These are phyloP conservation scores for Octodonta nipae DNA, from an alignment of 2,888 invertebrate genomes.

Conservation along the genomic window DNA sequence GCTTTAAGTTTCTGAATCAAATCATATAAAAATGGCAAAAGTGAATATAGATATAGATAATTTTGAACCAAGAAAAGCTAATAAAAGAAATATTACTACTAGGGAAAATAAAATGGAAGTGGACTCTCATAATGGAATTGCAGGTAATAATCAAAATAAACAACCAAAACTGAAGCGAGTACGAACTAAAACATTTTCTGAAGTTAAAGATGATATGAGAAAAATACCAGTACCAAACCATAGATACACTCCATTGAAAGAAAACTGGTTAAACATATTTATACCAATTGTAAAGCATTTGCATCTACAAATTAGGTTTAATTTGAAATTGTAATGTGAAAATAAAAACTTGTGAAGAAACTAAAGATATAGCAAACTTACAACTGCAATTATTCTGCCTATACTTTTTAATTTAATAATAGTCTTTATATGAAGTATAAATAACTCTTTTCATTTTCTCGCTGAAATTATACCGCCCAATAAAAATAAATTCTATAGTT, in stretches of 20 bases:
- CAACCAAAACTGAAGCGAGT: constrained; percentile 20
- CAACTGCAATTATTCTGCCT: too few relatives aligned
- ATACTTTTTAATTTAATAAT: too few relatives aligned
- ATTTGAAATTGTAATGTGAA: constrained; percentile 87
- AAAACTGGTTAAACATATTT: constrained; percentile 94
- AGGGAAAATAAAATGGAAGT: constrained; percentile 51
- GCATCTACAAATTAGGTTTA: constrained; percentile 85
- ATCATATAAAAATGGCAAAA: constrained; percentile 27
- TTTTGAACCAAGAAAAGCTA: constrained; percentile 41
- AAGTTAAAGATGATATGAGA: constrained; percentile 47
- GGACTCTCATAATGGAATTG: constrained; percentile 51
- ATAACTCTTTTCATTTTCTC: too few relatives aligned
- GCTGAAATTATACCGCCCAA: too few relatives aligned
- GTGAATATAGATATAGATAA: constrained; percentile 41
- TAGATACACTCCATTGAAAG: constrained; percentile 85
- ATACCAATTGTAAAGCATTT: constrained; percentile 92
- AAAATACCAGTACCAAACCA: constrained; percentile 85
- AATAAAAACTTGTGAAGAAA: constrained; percentile 56
- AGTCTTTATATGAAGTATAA: too few relatives aligned
- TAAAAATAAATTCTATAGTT: too few relatives aligned
- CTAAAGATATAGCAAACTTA: constrained; percentile 74
- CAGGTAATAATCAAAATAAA: constrained; percentile 36
- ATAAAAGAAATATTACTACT: constrained; percentile 40
- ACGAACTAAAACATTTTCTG: constrained; percentile 30
- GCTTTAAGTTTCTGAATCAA: too few relatives aligned